Evolutionary conservation across 2,113 vertebrate species (phyloP).

Genomic region (Sialia sialis): DNA sequence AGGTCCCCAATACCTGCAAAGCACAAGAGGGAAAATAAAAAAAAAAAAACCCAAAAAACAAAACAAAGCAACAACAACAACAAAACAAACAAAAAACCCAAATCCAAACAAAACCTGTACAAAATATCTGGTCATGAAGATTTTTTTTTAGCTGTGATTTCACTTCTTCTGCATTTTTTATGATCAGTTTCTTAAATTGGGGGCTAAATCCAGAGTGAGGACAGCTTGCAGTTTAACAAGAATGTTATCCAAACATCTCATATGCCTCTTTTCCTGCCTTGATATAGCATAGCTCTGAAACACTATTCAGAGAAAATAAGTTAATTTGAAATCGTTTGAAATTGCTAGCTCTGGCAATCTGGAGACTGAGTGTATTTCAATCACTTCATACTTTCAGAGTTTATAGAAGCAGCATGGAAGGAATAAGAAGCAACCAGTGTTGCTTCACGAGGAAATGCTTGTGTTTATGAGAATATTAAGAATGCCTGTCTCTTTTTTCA

Average conservation of each 20-base stretch:
- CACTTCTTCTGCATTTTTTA: neutral
- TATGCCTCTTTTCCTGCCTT: neutral
- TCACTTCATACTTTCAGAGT: neutral
- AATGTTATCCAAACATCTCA: neutral
- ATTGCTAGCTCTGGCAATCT: neutral
- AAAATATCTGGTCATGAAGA: neutral
- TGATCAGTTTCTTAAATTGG: neutral
- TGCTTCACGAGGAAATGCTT: slow-evolving; percentile 44
- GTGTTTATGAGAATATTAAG: slow-evolving; percentile 33
- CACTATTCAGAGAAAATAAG: neutral
- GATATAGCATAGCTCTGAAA: neutral
- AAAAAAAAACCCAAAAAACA: too few relatives aligned
- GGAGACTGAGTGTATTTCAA: neutral
- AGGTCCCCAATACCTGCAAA: neutral
- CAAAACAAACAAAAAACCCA: neutral
- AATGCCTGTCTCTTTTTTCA: slow-evolving; percentile 12
- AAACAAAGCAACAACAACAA: neutral
- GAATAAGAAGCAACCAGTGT: neutral
- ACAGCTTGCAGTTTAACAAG: neutral
- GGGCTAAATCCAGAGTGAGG: neutral
- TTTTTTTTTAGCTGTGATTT: neutral
- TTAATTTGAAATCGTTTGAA: slow-evolving; percentile 13
- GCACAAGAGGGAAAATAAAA: neutral
- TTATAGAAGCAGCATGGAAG: slow-evolving; percentile 15
- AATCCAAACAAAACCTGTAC: neutral